Evolutionary conservation across 2,113 vertebrate genomes (phyloP), one percentile per base, ranked within the genome.

Genomic region (Tylochromis polylepis): DNA sequence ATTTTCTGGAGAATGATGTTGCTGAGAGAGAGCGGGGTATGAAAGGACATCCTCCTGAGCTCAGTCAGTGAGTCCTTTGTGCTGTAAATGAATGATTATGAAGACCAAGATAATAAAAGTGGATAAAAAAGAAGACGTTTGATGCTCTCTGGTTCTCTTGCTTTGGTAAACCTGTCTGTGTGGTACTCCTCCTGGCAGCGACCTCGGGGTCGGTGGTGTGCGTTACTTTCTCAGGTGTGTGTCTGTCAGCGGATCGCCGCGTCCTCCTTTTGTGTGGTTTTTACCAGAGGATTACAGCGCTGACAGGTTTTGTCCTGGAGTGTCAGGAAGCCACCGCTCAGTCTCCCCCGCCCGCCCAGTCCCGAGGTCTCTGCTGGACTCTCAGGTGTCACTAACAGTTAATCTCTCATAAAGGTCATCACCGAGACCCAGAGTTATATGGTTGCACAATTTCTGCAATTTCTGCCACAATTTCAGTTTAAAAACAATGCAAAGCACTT

Each of bases 151-250:
- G 14, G 58, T 31, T 83, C 27, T 1, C 11, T 55, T 22, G n/a
- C 5, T 5, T 55, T 51, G 16, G 16, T 18, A 15, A 51, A 20
- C 8, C 2, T 79, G 27, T 60, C 67, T 89, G 87, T 89, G 86
- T 78, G 67, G 75, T 46, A 27, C 81, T 87, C 84, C 57, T 75
- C 79, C 79, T 12, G 67, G 75, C 6, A 56, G 77, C 84, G 91
- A 92, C 92, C 93, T 87, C 29, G 1, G 72, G 89, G 57, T 15
- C 67, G 2, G 24, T 3, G 55, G 93, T 92, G 87, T 94, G 83
- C 34, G 58, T 95, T 95, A 92, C 94, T 57, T 20, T 84, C 90
- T 93, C 93, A 84, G 88, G 65, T 93, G 91, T 91, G 84, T 85
- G 83, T 81, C 87, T 91, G 84, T 90, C 88, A 85, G 78, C n/a